phyloP scores from a whole-genome alignment of 1,140 invertebrate species.

The Tigriopus japonicus region DNA sequence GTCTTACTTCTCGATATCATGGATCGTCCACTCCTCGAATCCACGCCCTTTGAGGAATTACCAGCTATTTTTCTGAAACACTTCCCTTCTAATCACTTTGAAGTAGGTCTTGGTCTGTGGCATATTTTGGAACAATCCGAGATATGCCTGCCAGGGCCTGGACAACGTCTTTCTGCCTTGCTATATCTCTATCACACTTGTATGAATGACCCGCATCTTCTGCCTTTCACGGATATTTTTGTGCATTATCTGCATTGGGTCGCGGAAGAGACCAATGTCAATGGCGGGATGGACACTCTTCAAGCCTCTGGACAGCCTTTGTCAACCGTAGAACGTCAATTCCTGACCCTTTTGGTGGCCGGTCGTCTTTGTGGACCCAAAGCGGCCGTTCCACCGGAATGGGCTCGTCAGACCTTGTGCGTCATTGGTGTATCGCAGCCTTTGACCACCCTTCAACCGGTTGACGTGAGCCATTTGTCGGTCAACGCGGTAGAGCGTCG shows the following conservation, averaged over 20 bases:
- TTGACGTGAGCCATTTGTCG: neutral
- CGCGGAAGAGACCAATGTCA: neutral
- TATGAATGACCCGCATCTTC: slow-evolving; percentile 34
- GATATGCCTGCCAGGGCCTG: slow-evolving; percentile 32
- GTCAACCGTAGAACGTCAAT: too few species aligned
- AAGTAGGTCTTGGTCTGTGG: too few species aligned
- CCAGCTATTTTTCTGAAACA: too few species aligned
- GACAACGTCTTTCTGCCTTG: slow-evolving; percentile 45
- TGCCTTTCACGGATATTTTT: slow-evolving; percentile 14
- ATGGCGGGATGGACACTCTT: neutral
- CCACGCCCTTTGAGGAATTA: too few species aligned
- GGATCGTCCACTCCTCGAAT: too few species aligned
- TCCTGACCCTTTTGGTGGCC: neutral
- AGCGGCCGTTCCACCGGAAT: slow-evolving; percentile 33
- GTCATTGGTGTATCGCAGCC: neutral
- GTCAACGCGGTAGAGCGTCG: neutral
- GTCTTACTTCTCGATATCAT: too few species aligned
- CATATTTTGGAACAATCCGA: too few species aligned
- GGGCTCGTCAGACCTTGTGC: neutral
- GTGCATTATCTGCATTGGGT: neutral
- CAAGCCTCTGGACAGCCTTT: neutral
- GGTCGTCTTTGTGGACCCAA: neutral
- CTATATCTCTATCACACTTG: slow-evolving; percentile 53
- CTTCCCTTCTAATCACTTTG: too few species aligned
- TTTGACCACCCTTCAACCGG: neutral